Percentiles rank a stretch among this genome's conserved stretches.
phyloP scores from a whole-genome alignment of 2,113 vertebrate species.

The Ovibos moschatus region DNA sequence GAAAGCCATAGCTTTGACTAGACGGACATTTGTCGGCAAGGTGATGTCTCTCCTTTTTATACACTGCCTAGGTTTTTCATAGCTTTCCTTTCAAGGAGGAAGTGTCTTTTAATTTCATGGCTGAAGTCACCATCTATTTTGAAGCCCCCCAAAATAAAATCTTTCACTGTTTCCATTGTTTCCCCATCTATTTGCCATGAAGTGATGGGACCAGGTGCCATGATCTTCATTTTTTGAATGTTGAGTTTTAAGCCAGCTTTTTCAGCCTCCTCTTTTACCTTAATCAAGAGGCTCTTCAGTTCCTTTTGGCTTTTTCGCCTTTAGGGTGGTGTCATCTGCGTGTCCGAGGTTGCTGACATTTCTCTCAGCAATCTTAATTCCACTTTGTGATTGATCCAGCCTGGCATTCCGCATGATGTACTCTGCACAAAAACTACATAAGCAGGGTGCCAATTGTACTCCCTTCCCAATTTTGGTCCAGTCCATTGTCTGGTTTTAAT shows the following conservation, averaged over 20 bases:
- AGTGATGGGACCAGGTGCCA: not conserved
- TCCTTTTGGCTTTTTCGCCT: not conserved
- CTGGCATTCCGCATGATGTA: not conserved
- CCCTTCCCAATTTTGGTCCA: not conserved
- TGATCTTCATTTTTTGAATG: not conserved
- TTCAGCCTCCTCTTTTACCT: not conserved
- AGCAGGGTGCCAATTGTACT: not conserved
- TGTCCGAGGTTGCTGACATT: not conserved
- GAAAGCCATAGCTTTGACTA: not conserved
- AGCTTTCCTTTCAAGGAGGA: not conserved
- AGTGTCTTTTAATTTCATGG: not conserved
- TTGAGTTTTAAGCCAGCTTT: not conserved
- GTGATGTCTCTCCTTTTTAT: not conserved
- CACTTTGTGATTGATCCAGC: not conserved
- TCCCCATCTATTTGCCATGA: not conserved
- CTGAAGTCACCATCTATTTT: not conserved
- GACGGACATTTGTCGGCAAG: rapidly evolving
- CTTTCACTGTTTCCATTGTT: not conserved
- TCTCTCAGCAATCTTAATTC: not conserved
- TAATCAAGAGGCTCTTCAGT: not conserved
- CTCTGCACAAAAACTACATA: not conserved
- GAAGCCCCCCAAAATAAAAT: not conserved
- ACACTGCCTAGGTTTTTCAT: not conserved
- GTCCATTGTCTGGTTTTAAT: not conserved
- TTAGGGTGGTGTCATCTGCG: not conserved